Percentiles rank a stretch among this genome's conserved stretches.
These are phyloP conservation scores for Amazona vittata DNA, from an alignment of 2,113 vertebrate genomes.

Conservation along the genomic window DNA sequence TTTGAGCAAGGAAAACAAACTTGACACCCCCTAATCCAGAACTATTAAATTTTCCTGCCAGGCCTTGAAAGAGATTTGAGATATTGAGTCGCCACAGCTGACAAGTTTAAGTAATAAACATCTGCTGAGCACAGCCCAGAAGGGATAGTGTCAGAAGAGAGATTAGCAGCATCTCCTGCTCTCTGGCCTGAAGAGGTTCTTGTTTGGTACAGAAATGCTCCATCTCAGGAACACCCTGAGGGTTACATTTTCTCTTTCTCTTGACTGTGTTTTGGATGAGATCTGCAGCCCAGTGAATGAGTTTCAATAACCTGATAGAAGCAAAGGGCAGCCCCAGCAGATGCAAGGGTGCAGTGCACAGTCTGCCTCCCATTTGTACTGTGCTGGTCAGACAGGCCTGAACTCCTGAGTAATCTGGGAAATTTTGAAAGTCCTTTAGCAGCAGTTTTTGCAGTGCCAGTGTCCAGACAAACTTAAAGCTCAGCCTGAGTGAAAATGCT, in stretches of 20 bases:
- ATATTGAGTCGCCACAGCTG: slow-evolving; percentile 3
- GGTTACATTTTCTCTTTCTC: background rate
- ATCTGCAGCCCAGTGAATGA: background rate
- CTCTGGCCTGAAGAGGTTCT: background rate
- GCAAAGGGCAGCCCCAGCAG: fast-evolving
- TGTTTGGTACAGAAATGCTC: background rate
- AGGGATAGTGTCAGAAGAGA: background rate
- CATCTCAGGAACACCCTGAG: background rate
- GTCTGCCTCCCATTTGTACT: background rate
- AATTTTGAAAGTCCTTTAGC: background rate
- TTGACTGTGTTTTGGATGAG: background rate
- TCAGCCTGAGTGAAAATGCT: background rate
- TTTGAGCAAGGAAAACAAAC: background rate
- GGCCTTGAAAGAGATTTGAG: background rate
- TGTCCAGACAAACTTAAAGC: background rate
- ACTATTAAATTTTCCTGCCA: background rate
- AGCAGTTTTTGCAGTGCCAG: background rate
- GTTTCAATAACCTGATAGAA: background rate
- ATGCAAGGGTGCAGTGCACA: too few relatives aligned
- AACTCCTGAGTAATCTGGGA: background rate
- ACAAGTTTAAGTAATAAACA: slow-evolving; percentile 41
- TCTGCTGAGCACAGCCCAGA: background rate
- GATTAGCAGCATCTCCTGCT: background rate
- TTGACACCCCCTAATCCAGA: background rate
- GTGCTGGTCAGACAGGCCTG: background rate